These are phyloP conservation scores for Anoplopoma fimbria DNA, from an alignment of 2,113 vertebrate genomes.

Conservation along the genomic window DNA sequence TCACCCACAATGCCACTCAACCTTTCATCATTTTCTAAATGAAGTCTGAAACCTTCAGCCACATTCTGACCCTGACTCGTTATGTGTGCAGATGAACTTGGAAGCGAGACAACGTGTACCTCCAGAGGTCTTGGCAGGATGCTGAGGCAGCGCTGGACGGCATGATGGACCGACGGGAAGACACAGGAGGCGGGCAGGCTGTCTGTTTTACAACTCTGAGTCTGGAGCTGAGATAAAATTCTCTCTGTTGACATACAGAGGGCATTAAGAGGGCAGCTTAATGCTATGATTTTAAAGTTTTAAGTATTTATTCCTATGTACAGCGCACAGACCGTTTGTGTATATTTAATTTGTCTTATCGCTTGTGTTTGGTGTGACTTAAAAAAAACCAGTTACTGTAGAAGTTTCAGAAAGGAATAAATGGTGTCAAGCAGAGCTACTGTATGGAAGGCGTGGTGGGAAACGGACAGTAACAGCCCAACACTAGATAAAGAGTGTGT, in stretches of 20 bases:
- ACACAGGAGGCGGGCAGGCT: constrained; percentile 82
- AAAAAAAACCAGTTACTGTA: background rate
- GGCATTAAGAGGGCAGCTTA: background rate
- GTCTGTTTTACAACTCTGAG: constrained; percentile 46
- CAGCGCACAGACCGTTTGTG: background rate
- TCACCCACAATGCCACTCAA: background rate
- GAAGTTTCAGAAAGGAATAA: background rate
- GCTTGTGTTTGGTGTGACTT: background rate
- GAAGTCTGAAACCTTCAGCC: background rate
- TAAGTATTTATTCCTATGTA: background rate
- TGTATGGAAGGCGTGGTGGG: constrained; percentile 2
- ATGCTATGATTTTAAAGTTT: background rate
- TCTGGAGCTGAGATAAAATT: constrained; percentile 84
- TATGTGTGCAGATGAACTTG: background rate
- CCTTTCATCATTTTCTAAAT: background rate
- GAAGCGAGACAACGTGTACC: constrained; percentile 3
- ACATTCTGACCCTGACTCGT: background rate
- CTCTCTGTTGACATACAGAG: constrained; percentile 65
- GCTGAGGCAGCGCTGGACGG: constrained; percentile 75
- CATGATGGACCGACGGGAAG: constrained; percentile 86
- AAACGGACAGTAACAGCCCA: constrained; percentile 7
- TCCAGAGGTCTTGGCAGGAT: constrained; percentile 18
- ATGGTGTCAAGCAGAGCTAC: constrained; percentile 3
- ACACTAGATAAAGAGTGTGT: background rate
- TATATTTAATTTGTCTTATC: background rate